Evolutionary conservation across 1,140 invertebrate species (phyloP).

Genomic region (Procambarus virginalis): DNA sequence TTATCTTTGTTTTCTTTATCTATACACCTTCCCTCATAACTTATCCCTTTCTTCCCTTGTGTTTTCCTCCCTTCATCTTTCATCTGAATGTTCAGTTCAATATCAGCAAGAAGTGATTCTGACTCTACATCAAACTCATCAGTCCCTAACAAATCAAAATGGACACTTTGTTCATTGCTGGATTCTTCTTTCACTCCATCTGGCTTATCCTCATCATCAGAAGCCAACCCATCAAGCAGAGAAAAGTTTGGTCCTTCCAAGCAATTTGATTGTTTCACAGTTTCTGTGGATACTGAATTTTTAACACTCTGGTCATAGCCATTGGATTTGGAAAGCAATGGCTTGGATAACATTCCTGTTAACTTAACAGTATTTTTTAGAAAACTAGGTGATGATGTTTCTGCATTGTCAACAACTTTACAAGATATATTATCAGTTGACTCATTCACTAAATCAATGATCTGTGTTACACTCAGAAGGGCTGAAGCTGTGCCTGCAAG

Average conservation of each 20-base stretch:
- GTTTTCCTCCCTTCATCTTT: background rate
- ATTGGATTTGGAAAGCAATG: background rate
- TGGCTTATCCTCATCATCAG: background rate
- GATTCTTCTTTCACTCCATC: background rate
- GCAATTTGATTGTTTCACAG: background rate
- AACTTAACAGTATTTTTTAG: background rate
- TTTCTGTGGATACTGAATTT: background rate
- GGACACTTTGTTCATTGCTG: background rate
- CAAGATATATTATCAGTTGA: background rate
- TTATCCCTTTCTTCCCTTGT: background rate
- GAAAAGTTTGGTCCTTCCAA: background rate
- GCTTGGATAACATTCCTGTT: background rate
- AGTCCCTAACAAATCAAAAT: slow-evolving; percentile 19
- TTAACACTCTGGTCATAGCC: background rate
- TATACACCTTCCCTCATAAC: background rate
- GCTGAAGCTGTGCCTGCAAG: background rate
- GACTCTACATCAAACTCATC: slow-evolving; percentile 37
- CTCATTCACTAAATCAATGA: slow-evolving; percentile 30
- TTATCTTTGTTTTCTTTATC: background rate
- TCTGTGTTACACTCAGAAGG: slow-evolving; percentile 26
- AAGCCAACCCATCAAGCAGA: slow-evolving; percentile 13
- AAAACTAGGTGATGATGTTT: background rate
- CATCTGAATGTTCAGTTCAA: background rate
- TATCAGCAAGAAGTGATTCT: slow-evolving; percentile 35
- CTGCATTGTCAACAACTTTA: background rate